phyloP scores from a whole-genome alignment of 2,113 vertebrate species.

The Phyllostomus hastatus region DNA sequence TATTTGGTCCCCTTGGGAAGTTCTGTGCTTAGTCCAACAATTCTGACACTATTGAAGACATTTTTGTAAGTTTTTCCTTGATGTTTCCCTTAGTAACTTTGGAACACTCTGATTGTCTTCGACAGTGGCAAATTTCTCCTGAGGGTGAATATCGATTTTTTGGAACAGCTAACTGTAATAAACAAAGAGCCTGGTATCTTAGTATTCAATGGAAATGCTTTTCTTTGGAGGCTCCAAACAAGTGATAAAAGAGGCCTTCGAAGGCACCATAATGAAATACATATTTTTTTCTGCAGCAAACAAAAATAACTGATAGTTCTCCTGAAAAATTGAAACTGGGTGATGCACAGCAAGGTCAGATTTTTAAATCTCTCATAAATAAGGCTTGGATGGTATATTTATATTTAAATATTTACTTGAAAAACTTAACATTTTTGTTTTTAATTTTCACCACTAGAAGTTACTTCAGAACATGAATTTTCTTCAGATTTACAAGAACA shows the following conservation, averaged over 20 bases:
- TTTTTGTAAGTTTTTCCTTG: background rate
- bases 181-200: background rate
- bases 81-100: background rate
- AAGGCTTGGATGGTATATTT: background rate
- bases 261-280: background rate
- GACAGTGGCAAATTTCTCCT: background rate
- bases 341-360: constrained; percentile 70
- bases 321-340: background rate
- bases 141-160: background rate
- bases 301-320: background rate
- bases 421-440: background rate
- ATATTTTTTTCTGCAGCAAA: constrained; percentile 22
- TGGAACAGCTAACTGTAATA: background rate
- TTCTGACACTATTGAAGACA: background rate
- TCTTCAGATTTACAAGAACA: constrained; percentile 50
- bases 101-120: background rate
- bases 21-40: too few species aligned
- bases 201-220: background rate
- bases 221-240: background rate
- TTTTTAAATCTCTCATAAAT: background rate
- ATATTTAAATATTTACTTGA: background rate
- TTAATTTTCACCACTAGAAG: background rate
- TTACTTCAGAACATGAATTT: background rate
- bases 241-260: background rate
- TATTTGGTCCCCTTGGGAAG: background rate